Percentiles rank a stretch among this genome's conserved stretches.
phyloP scores from a whole-genome alignment of 2,888 invertebrate genomes.

The Allophyes oxyacanthae region DNA sequence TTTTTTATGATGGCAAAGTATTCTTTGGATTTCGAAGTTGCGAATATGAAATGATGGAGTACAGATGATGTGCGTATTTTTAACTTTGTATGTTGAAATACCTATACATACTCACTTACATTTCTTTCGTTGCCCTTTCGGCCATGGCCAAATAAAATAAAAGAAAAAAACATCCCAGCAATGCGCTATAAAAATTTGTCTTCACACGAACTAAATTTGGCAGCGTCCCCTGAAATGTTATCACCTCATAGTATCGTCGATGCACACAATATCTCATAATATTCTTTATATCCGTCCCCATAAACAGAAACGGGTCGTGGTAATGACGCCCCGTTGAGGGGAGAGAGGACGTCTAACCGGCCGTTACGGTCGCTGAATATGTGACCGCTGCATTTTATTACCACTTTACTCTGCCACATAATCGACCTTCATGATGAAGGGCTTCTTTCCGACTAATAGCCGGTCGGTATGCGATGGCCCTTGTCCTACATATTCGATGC shows the following conservation, averaged over 20 bases:
- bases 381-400: constrained; percentile 90
- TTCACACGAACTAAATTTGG: constrained; percentile 74
- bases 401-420: constrained; percentile 89
- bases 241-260: constrained; percentile 85
- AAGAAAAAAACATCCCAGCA: constrained; percentile 52
- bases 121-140: constrained; percentile 27
- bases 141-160: constrained; percentile 42
- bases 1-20: constrained; percentile 13
- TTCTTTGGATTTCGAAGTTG: background rate
- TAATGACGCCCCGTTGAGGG: constrained; percentile 84
- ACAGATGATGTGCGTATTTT: too few species aligned
- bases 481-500: constrained; percentile 45
- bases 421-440: constrained; percentile 88
- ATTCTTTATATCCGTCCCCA: constrained; percentile 87
- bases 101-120: too few species aligned
- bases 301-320: constrained; percentile 87
- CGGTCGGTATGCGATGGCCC: constrained; percentile 68
- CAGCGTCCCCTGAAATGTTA: constrained; percentile 77
- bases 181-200: constrained; percentile 77
- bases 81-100: too few species aligned
- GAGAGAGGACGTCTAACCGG: constrained; percentile 83
- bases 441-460: constrained; percentile 82
- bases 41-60: background rate
- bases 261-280: constrained; percentile 87
- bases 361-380: constrained; percentile 86